Conservation (phyloP, 64 coral and sea anemone genomes). For the Platygyra sinensis region DNA sequence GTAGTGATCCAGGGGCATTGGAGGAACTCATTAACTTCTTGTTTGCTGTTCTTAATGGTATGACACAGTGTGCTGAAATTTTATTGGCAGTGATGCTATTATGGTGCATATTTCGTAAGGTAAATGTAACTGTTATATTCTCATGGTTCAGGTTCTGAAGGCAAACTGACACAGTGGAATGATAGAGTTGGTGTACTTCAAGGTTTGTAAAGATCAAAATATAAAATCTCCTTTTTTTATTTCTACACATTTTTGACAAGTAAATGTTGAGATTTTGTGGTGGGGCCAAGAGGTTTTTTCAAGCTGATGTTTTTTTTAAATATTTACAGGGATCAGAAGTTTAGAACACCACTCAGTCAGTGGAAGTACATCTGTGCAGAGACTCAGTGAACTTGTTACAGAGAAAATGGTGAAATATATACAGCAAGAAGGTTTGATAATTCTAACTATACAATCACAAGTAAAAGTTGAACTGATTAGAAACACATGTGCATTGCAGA, state of each 20-base stretch:
- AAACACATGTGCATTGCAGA: not conserved
- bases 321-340: slow-evolving; percentile 66
- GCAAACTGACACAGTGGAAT: slow-evolving; percentile 92
- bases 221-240: not conserved
- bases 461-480: no score
- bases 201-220: slow-evolving; percentile 29
- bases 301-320: not conserved
- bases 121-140: not conserved
- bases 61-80: not conserved
- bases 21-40: slow-evolving; percentile 78
- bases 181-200: slow-evolving; percentile 88
- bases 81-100: not conserved
- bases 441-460: no score
- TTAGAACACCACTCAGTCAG: slow-evolving; percentile 84
- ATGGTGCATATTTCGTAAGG: not conserved
- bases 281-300: no score
- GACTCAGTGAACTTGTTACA: slow-evolving; percentile 65
- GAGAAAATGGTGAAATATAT: slow-evolving; percentile 86
- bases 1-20: slow-evolving; percentile 83
- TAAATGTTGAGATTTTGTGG: no score
- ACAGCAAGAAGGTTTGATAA: slow-evolving; percentile 87
- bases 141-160: slow-evolving; percentile 80
- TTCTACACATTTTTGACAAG: no score
- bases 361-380: slow-evolving; percentile 72
- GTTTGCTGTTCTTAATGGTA: slow-evolving; percentile 91